A percentile compares a stretch with the other conserved stretches of the same genome.
These are phyloP conservation scores for Zaprionus ornatus DNA, from an alignment of 1,140 invertebrate genomes.

Conservation along the genomic window DNA sequence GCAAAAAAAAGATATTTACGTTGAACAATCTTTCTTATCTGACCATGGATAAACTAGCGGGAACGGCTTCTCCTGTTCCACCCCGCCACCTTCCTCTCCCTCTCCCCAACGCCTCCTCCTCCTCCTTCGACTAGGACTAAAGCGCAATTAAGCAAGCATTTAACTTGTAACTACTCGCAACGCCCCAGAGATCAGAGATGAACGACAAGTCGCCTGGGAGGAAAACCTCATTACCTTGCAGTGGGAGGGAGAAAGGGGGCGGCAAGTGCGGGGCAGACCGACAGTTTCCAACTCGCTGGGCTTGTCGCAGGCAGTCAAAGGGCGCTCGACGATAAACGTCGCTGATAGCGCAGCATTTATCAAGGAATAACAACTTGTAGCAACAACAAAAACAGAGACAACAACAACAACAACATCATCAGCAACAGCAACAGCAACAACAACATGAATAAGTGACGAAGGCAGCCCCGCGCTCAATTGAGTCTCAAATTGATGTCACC, in stretches of 20 bases:
- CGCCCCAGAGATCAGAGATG: constrained; percentile 60
- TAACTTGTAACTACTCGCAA: constrained; percentile 73
- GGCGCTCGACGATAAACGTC: constrained; percentile 71
- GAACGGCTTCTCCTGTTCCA: not conserved
- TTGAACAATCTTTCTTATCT: constrained; percentile 9
- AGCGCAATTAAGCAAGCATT: constrained; percentile 69
- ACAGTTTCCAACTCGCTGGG: constrained; percentile 72
- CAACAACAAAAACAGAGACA: constrained; percentile 24
- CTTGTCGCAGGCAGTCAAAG: constrained; percentile 76
- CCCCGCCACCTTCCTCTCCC: not conserved
- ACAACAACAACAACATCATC: constrained; percentile 19
- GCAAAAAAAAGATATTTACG: not conserved
- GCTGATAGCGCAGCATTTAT: constrained; percentile 79
- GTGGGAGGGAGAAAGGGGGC: not conserved
- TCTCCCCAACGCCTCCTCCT: not conserved
- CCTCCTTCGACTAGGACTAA: constrained; percentile 20
- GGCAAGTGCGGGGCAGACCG: constrained; percentile 6
- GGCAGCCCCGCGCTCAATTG: constrained; percentile 70
- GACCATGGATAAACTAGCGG: not conserved
- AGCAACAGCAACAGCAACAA: not conserved
- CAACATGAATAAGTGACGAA: not conserved
- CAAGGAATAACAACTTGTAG: constrained; percentile 54
- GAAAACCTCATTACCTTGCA: constrained; percentile 48
- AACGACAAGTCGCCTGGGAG: not conserved
- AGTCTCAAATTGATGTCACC: constrained; percentile 83